Percentiles rank a stretch among this genome's conserved stretches.
These are phyloP conservation scores for Pristionchus japonicus DNA, from an alignment of 2,888 invertebrate genomes.

Conservation along the genomic window DNA sequence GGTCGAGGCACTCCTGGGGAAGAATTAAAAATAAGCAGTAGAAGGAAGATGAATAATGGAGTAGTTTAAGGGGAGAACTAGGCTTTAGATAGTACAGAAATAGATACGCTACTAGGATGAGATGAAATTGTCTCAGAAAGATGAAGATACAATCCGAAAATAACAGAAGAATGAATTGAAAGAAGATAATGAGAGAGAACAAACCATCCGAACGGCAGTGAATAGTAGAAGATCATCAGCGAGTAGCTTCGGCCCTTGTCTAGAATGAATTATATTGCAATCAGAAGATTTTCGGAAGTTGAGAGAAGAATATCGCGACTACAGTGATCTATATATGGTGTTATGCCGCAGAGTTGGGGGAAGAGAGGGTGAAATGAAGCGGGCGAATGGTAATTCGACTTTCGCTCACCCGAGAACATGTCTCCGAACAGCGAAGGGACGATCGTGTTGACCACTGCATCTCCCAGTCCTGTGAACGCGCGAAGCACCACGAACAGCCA, in stretches of 20 bases:
- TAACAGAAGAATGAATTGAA: neutral
- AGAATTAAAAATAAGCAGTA: neutral
- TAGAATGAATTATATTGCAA: neutral
- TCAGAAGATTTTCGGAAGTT: neutral
- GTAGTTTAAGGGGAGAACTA: too few species aligned
- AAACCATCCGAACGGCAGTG: constrained; percentile 45
- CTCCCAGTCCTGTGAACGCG: constrained; percentile 39
- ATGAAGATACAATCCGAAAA: neutral
- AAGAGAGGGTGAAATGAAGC: too few species aligned
- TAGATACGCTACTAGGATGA: too few species aligned
- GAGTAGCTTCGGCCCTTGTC: constrained; percentile 34
- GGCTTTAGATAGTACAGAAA: too few species aligned
- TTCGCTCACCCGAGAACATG: constrained; percentile 1
- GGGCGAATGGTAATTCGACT: neutral
- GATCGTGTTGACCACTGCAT: constrained; percentile 41
- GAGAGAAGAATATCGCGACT: too few species aligned
- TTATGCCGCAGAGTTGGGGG: too few species aligned
- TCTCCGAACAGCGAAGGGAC: constrained; percentile 31
- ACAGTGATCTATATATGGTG: too few species aligned
- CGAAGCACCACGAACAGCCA: constrained; percentile 39
- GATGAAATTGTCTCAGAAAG: neutral
- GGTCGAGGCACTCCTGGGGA: constrained; percentile 37
- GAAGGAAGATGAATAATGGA: neutral
- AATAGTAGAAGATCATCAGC: constrained; percentile 45
- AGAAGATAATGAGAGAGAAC: neutral